Base-by-base conservation (phyloP, 2,888 invertebrate genomes). In the Celastrina argiolus region DNA sequence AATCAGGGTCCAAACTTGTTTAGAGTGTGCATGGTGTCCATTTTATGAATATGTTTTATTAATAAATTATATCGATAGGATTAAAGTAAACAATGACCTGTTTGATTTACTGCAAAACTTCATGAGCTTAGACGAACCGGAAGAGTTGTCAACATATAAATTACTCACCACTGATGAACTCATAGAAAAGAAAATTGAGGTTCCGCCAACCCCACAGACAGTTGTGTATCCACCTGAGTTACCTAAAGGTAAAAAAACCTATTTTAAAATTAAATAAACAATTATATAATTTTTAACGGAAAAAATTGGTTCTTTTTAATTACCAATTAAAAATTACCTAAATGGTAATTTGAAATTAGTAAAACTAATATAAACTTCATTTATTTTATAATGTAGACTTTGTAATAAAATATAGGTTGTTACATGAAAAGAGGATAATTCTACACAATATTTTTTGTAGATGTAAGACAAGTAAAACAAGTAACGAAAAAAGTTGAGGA, bases 141-240 rank as follows among this genome's bases (percentile, higher is more conserved):
- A 86, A 42, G 71, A 78, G 0, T 76, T 76, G 2, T 73, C 79
- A 0, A 73, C 74, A 12, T 92, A 87, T 71, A 80, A 79, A 68
- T 73, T 93, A 34, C 71, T 78, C 5, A 72, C 80, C 0, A 80
- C 78, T 0, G 72, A 81, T 0, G 82, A 87, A 12, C 68, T 93
- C 22, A 84, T 80, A 0, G 78, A 82, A 1, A 63, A 66, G 5
- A 80, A 81, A 71, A 78, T 85, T 8, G 82, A 85, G 67, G 73
- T 91, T 68, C 92, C 92, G 3, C 80, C 88, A 2, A 76, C 91
- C 0, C 91, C 91, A 0, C 39, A 74, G 0, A 72, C 79, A 0
- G 79, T 81, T 0, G 83, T 89, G 0, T 82, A 75, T 67, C 90
- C 90, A 12, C 90, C 91, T 0, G 81, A 85, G 67, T 51, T 89